Conservation (phyloP, 1,140 invertebrate species). For the Potamilus streckersoni region DNA sequence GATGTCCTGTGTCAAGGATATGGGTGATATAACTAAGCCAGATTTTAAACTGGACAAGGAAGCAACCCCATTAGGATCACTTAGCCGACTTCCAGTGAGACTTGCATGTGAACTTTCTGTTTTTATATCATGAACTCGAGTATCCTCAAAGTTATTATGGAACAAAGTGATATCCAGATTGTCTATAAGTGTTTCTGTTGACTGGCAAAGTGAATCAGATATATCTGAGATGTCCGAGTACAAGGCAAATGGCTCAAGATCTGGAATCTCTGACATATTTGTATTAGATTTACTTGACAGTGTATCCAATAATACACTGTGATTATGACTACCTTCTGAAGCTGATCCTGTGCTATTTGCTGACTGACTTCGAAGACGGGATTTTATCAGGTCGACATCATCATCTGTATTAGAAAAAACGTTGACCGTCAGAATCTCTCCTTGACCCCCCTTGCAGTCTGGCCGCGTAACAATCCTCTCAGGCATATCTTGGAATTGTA, state of each 20-base stretch:
- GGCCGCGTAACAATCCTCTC: not conserved
- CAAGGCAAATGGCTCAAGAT: not conserved
- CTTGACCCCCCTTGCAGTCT: constrained; percentile 3
- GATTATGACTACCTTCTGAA: not conserved
- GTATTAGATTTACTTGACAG: not conserved
- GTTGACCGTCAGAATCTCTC: constrained; percentile 17
- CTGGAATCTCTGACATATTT: not conserved
- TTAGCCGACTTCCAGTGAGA: not conserved
- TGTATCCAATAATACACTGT: not conserved
- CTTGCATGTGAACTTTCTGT: constrained; percentile 9
- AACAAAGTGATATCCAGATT: constrained; percentile 8
- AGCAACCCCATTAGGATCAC: constrained; percentile 8
- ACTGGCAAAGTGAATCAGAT: constrained; percentile 17
- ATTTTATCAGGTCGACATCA: constrained; percentile 24
- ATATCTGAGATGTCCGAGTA: not conserved
- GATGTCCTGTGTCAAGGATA: constrained; percentile 54
- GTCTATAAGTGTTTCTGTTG: constrained; percentile 31
- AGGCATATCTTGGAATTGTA: constrained; percentile 1
- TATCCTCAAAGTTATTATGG: not conserved
- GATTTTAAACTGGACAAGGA: constrained; percentile 37
- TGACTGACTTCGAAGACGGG: constrained; percentile 15
- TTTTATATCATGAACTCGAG: not conserved
- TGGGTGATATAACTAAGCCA: constrained; percentile 51
- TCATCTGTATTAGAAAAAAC: constrained; percentile 27
- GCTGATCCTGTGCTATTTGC: not conserved